Evolutionary conservation across 2,888 invertebrate genomes (phyloP).

Genomic region (Tillus elongatus): DNA sequence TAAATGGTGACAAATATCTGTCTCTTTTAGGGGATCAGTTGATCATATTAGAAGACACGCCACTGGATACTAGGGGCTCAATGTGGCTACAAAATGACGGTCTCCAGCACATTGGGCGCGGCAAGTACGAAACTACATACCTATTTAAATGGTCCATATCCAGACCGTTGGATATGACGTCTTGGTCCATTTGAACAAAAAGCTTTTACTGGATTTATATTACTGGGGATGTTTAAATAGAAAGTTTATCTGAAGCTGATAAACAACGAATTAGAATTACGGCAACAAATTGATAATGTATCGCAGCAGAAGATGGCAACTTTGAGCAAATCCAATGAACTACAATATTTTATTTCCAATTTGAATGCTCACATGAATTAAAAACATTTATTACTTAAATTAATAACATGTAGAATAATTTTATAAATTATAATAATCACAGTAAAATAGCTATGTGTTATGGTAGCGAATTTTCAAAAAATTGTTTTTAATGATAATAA

Average conservation of each 20-base stretch:
- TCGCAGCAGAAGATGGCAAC: neutral
- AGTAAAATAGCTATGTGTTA: no score
- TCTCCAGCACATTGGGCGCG: neutral
- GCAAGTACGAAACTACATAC: neutral
- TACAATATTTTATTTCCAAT: no score
- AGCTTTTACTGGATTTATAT: slow-evolving; percentile 3
- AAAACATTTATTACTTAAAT: no score
- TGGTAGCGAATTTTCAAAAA: no score
- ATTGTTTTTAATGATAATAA: no score
- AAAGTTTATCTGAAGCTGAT: slow-evolving; percentile 2
- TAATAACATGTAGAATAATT: no score
- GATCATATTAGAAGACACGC: neutral
- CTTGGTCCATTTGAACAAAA: slow-evolving; percentile 4
- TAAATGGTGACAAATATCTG: neutral
- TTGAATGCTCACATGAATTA: no score
- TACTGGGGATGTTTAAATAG: slow-evolving; percentile 1
- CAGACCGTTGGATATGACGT: neutral
- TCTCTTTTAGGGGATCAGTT: neutral
- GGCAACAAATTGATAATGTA: neutral
- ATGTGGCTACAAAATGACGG: slow-evolving; percentile 6
- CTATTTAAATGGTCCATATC: neutral
- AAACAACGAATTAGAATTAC: neutral
- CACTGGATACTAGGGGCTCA: neutral
- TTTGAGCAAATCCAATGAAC: no score
- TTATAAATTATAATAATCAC: no score